phyloP scores from a whole-genome alignment of 2,113 vertebrate species.

The Canis aureus region DNA sequence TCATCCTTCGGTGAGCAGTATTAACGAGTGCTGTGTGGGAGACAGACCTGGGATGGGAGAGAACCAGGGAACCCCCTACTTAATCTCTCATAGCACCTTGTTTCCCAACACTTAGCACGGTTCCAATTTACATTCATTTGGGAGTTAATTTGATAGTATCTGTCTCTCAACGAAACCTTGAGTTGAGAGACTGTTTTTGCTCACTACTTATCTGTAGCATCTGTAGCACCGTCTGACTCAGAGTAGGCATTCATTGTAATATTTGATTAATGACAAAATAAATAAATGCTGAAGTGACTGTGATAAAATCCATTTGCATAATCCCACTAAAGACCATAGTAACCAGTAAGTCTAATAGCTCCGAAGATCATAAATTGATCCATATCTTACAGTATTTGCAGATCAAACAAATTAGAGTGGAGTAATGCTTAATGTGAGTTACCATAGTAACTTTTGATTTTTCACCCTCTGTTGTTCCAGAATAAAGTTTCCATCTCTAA shows the following conservation, averaged over 20 bases:
- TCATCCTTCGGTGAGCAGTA: background rate
- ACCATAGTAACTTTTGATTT: background rate
- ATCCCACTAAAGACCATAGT: background rate
- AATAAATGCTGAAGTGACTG: background rate
- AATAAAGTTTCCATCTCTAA: background rate
- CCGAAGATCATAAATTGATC: background rate
- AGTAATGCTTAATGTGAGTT: background rate
- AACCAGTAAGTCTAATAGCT: background rate
- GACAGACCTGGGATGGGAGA: background rate
- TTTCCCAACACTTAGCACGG: background rate
- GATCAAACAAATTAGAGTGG: background rate
- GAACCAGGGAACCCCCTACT: background rate
- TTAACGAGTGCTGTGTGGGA: background rate
- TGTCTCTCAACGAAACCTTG: background rate
- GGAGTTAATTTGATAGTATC: background rate
- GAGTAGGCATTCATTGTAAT: background rate
- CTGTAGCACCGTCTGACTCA: background rate
- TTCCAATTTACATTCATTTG: background rate
- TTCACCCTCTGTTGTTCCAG: background rate
- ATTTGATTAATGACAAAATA: background rate
- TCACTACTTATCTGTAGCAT: background rate
- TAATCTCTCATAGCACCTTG: background rate
- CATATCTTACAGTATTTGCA: background rate
- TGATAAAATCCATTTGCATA: background rate
- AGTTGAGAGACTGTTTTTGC: background rate